Evolutionary conservation across 2,888 invertebrate species (phyloP).

Genomic region (Priocnemis perturbator): DNA sequence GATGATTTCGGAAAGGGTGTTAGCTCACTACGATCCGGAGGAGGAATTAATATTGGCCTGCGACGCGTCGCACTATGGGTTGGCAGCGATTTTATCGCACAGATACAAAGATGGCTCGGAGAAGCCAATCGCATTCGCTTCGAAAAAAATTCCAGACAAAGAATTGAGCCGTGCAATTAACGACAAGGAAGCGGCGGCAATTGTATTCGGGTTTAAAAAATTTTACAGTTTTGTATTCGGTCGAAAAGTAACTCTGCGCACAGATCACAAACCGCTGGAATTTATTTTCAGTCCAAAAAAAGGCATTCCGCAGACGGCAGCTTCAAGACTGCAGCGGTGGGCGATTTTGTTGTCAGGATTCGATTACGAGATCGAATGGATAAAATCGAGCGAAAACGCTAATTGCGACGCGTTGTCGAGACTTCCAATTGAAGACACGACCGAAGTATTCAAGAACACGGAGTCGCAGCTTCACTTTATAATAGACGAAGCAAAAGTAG

Average conservation of each 20-base stretch:
- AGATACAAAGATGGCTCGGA: conserved; percentile 33
- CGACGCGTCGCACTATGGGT: conserved; percentile 35
- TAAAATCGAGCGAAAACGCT: conserved; percentile 12
- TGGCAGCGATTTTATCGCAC: conserved; percentile 37
- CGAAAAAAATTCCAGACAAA: conserved; percentile 32
- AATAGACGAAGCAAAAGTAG: conserved; percentile 26
- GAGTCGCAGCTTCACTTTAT: conserved; percentile 18
- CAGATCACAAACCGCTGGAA: conserved; percentile 33
- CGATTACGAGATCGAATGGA: conserved; percentile 27
- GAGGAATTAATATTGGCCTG: conserved; percentile 33
- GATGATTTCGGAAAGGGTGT: conserved; percentile 33
- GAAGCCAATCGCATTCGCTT: conserved; percentile 35
- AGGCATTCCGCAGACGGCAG: conserved; percentile 30
- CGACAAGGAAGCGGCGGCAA: conserved; percentile 43
- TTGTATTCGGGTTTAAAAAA: conserved; percentile 30
- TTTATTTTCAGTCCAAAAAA: conserved; percentile 26
- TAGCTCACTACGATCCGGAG: conserved; percentile 44
- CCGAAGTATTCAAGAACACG: conserved; percentile 3
- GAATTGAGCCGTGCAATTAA: conserved; percentile 30
- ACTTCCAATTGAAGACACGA: background rate
- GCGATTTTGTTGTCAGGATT: conserved; percentile 35
- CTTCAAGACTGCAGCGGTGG: conserved; percentile 34
- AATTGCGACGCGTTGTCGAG: conserved; percentile 23
- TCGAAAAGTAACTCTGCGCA: conserved; percentile 25
- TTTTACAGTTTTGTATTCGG: conserved; percentile 37